Percentiles rank a stretch among this genome's conserved stretches.
Conservation (phyloP, 2,797 vertebrate genomes). For the Chiroxiphia lanceolata region DNA sequence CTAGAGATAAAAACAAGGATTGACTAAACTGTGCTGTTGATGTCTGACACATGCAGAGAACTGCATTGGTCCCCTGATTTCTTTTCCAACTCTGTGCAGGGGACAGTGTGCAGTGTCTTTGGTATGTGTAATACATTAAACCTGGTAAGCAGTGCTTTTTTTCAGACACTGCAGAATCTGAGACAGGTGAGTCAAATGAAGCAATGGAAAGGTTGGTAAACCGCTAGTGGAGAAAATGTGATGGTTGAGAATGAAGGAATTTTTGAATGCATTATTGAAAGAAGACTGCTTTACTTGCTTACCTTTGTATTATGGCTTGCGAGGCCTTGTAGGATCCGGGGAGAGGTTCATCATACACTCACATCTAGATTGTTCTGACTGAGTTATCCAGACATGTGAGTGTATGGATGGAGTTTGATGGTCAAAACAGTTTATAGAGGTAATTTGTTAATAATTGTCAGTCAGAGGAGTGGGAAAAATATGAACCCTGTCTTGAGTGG, state of each 20-base stretch:
- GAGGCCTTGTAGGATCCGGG: not conserved
- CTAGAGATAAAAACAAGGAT: not conserved
- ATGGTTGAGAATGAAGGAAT: not conserved
- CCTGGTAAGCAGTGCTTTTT: not conserved
- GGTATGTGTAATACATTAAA: accelerated
- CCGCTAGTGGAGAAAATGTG: not conserved
- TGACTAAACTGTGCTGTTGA: not conserved
- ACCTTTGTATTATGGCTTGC: not conserved
- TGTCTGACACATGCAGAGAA: not conserved
- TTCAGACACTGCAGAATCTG: not conserved
- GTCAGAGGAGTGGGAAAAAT: not conserved
- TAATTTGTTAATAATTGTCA: not conserved
- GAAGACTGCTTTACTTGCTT: not conserved
- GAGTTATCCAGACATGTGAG: not conserved
- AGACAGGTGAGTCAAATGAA: not conserved
- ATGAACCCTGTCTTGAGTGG: not conserved
- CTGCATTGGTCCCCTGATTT: not conserved
- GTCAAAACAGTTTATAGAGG: not conserved
- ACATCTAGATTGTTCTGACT: not conserved
- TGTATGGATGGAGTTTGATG: not conserved
- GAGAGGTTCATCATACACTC: not conserved
- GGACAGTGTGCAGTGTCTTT: not conserved
- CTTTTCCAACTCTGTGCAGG: not conserved
- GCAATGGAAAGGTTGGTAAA: not conserved
- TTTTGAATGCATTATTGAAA: not conserved